Conservation (phyloP, 2,113 vertebrate species). For the Coturnix japonica region DNA sequence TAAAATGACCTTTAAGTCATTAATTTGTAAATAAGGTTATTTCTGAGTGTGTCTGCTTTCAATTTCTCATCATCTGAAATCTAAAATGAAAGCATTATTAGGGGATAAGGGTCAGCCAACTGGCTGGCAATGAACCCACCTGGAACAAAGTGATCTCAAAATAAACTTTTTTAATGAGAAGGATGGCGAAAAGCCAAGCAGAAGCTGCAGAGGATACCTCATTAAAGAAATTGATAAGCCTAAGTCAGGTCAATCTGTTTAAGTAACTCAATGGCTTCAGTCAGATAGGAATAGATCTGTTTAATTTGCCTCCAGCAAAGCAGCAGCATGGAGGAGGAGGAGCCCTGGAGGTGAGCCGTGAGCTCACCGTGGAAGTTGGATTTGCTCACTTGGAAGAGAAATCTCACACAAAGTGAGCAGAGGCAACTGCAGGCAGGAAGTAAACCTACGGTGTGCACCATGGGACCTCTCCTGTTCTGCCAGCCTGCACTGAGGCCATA, state of each 20-base stretch:
- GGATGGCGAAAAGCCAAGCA: neutral
- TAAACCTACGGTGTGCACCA: rapidly evolving
- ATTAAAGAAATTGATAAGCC: conserved; percentile 67
- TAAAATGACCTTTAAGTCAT: neutral
- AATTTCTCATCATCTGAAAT: neutral
- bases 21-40: neutral
- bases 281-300: conserved; percentile 46
- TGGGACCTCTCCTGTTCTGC: neutral
- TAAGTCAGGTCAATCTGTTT: conserved; percentile 59
- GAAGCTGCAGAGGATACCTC: conserved; percentile 43
- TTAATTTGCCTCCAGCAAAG: conserved; percentile 40
- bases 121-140: conserved; percentile 5
- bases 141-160: conserved; percentile 31
- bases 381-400: conserved; percentile 4
- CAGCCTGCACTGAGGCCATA: rapidly evolving
- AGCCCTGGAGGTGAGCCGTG: neutral
- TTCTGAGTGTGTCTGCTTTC: neutral
- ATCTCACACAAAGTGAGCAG: neutral
- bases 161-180: conserved; percentile 61
- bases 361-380: neutral
- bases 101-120: neutral
- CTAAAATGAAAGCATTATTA: conserved; percentile 46
- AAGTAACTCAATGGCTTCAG: conserved; percentile 56
- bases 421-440: neutral
- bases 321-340: conserved; percentile 19